phyloP scores from a whole-genome alignment of 2,888 invertebrate genomes.

The Agrochola macilenta region DNA sequence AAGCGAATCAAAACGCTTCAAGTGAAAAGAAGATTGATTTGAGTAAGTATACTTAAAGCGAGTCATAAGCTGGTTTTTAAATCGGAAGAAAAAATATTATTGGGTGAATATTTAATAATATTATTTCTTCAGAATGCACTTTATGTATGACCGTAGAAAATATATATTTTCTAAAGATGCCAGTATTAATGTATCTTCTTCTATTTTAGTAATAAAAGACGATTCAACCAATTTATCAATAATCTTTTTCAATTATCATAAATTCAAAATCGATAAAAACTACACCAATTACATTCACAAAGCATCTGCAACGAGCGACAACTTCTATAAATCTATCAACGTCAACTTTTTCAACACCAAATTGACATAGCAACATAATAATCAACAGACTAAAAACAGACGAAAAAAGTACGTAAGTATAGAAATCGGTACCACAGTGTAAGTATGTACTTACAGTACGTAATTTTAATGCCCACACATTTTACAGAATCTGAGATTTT shows the following conservation, averaged over 20 bases:
- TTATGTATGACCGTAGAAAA: not conserved
- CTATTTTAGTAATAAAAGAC: not conserved
- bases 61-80: not conserved
- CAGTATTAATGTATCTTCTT: not conserved
- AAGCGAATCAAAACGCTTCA: not conserved
- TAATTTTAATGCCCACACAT: not conserved
- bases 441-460: not conserved
- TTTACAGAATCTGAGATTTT: not conserved
- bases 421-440: constrained; percentile 13
- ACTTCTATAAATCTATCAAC: constrained; percentile 18
- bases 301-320: not conserved
- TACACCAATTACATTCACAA: not conserved
- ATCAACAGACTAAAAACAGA: constrained; percentile 33
- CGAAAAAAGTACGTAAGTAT: too few relatives aligned
- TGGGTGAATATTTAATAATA: not conserved
- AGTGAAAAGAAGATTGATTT: constrained; percentile 11
- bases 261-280: not conserved
- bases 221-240: too few relatives aligned
- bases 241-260: not conserved
- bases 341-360: constrained; percentile 8
- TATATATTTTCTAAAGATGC: not conserved
- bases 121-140: not conserved
- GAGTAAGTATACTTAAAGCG: not conserved
- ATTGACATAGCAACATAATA: constrained; percentile 42
- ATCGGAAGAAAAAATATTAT: not conserved